Evolutionary conservation across 2,888 invertebrate species (phyloP).

Genomic region (Tortrix viridana): DNA sequence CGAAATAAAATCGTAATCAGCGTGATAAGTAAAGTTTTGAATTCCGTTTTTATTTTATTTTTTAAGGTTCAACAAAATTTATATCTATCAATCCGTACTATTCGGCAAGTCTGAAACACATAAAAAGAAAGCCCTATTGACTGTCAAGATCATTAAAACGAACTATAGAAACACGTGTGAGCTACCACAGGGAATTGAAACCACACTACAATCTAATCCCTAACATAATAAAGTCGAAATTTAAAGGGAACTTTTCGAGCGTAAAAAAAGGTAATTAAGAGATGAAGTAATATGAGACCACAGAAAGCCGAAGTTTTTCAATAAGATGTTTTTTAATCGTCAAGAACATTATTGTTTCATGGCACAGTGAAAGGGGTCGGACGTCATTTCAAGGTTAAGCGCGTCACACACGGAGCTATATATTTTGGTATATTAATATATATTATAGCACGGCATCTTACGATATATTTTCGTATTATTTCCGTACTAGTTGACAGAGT

Average conservation of each 20-base stretch:
- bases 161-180: constrained; percentile 27
- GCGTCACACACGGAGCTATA: no score
- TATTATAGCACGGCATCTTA: no score
- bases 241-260: neutral
- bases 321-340: constrained; percentile 11
- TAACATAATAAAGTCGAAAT: neutral
- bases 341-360: constrained; percentile 14
- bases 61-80: neutral
- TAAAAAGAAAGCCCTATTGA: constrained; percentile 1
- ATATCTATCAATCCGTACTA: no score
- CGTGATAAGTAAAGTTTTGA: no score
- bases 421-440: no score
- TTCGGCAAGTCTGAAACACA: neutral
- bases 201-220: constrained; percentile 7
- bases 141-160: constrained; percentile 30
- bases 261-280: constrained; percentile 24
- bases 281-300: constrained; percentile 28
- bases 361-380: neutral
- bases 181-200: neutral
- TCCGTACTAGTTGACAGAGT: no score
- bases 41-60: no score
- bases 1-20: no score
- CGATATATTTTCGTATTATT: no score
- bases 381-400: no score
- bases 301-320: constrained; percentile 22